Evolutionary conservation across 2,113 vertebrate genomes (phyloP), one percentile per base, ranked within the genome.

Genomic region (Fukomys damarensis): DNA sequence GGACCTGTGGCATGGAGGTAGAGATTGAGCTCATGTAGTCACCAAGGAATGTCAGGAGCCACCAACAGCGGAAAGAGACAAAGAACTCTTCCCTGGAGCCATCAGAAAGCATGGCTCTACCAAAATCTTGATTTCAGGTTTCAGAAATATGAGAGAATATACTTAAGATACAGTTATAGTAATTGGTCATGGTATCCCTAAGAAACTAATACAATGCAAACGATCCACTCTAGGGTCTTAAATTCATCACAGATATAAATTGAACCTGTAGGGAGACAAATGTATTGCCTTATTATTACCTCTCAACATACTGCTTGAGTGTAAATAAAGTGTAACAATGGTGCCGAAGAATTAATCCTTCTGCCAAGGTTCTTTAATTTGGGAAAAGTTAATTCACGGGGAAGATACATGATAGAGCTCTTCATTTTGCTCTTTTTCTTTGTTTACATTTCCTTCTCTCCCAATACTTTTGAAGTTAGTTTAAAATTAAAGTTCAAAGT

Each of bases 401-500:
- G 54, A 86, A 65, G 41, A 32, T 30, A 14, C 14, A 84, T 11
- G 56, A 5, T 6, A 87, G 13, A 89, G 68, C 13, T 70, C 52
- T 79, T 92, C 82, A 68, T 63, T 43, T 22, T 54, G 22, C n/a
- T 65, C 13, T 77, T 30, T 68, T 79, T 82, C 58, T 76, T 46
- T 30, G 28, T 77, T 91, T 43, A 56, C 52, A 63, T 68, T 22
- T 49, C 20, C 19, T 91, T 22, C 24, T 43, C 32, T 93, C 65
- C 91, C 56, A 93, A 91, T 83, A 72, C 41, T 72, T 92, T 43
- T 56, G 41, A 59, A 91, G 17, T 84, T 90, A 94, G 80, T 88
- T 94, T 63, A 87, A 90, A 32, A 66, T 94, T 86, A 70, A 76
- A 86, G 46, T 28, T 91, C 35, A 63, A 65, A 93, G 26, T 89